These are phyloP conservation scores for Myotis planiceps DNA, from an alignment of 2,797 vertebrate genomes.

Conservation along the genomic window DNA sequence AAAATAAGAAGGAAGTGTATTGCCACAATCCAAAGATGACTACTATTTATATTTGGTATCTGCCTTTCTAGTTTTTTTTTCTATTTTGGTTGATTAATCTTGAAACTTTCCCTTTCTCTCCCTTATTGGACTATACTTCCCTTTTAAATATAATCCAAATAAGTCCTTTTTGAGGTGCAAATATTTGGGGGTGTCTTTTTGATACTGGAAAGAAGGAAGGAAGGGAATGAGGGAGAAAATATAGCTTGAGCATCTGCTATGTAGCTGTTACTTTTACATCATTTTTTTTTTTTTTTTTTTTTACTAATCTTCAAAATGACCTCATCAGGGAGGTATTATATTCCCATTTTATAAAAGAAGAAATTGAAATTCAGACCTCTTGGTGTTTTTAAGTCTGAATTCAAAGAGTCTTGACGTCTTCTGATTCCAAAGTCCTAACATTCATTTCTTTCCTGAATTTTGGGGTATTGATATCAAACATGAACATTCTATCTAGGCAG, in stretches of 20 bases:
- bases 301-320: conserved; percentile 12
- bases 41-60: not conserved
- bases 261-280: conserved; percentile 7
- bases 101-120: conserved; percentile 4
- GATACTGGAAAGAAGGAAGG: conserved; percentile 2
- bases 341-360: not conserved
- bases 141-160: not conserved
- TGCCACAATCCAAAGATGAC: not conserved
- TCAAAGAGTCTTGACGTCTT: not conserved
- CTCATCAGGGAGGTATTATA: not conserved
- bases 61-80: not conserved
- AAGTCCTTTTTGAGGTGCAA: not conserved
- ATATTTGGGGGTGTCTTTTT: not conserved
- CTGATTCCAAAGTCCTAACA: not conserved
- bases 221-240: not conserved
- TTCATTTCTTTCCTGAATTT: conserved; percentile 22
- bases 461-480: not conserved
- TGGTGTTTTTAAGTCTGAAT: not conserved
- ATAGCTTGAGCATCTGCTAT: not conserved
- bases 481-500: not conserved
- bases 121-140: not conserved
- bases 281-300: not conserved
- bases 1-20: not conserved
- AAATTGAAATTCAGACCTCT: not conserved
- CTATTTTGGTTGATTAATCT: not conserved